phyloP scores from a whole-genome alignment of 2,113 vertebrate species.

The Potamarius usumacintae region DNA sequence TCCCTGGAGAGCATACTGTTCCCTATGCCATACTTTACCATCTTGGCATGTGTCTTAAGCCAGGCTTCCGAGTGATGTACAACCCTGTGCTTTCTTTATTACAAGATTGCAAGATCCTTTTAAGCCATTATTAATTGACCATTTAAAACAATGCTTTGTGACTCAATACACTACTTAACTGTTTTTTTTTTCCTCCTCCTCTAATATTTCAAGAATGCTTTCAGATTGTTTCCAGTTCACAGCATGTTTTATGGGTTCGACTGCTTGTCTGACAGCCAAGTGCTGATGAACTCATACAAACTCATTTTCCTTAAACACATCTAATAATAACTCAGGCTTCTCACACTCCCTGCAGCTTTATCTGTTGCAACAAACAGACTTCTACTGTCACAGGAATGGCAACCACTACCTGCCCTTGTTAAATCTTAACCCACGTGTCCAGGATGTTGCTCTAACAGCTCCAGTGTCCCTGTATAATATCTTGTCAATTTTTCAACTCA shows the following conservation, averaged over 20 bases:
- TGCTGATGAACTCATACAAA: conserved; percentile 16
- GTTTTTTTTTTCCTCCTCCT: not conserved
- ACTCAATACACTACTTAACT: not conserved
- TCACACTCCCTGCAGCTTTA: conserved; percentile 4
- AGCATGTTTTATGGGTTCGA: conserved; percentile 22
- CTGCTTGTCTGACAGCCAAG: conserved; percentile 13
- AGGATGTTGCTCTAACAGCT: not conserved
- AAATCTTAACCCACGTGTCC: conserved; percentile 5
- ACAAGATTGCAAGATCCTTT: not conserved
- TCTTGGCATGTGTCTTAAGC: not conserved
- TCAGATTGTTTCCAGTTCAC: conserved; percentile 24
- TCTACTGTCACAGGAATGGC: conserved; percentile 17
- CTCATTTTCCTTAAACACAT: conserved; percentile 19
- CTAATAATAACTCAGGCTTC: conserved; percentile 19
- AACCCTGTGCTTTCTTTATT: not conserved
- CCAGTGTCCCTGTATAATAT: not conserved
- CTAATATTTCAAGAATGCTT: conserved; percentile 13
- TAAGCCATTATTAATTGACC: not conserved
- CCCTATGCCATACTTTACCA: not conserved
- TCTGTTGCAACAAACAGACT: conserved; percentile 17
- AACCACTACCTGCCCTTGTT: not conserved
- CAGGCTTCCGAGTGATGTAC: not conserved
- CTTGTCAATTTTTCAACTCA: not conserved
- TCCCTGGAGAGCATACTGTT: not conserved
- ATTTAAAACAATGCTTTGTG: not conserved